Conservation (phyloP, 2,113 vertebrate species). For the Salvator merianae region DNA sequence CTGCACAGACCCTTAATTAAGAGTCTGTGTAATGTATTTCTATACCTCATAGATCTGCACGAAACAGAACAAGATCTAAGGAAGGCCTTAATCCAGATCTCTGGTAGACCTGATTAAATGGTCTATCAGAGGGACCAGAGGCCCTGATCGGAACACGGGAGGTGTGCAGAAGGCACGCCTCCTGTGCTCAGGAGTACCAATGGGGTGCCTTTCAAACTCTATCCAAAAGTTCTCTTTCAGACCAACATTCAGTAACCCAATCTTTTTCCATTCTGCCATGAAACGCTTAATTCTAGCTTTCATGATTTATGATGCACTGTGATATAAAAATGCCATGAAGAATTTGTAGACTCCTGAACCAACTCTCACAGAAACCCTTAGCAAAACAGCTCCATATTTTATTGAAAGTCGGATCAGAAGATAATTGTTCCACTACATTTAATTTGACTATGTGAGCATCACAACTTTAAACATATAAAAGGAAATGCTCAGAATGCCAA, state of each 20-base stretch:
- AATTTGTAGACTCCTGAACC: neutral
- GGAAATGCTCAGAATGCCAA: neutral
- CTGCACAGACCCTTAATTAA: too few relatives aligned
- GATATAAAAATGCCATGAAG: neutral
- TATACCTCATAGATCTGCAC: too few relatives aligned
- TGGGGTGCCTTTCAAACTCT: too few relatives aligned
- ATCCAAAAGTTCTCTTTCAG: neutral
- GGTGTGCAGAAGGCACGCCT: too few relatives aligned
- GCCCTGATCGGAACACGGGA: too few relatives aligned
- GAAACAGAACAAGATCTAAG: too few relatives aligned
- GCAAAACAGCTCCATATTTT: neutral
- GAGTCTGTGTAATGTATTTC: too few relatives aligned
- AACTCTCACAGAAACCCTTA: neutral
- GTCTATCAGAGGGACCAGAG: too few relatives aligned
- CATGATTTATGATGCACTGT: neutral
- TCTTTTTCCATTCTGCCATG: conserved; percentile 15
- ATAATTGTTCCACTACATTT: neutral
- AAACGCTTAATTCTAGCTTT: neutral
- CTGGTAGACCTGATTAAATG: too few relatives aligned
- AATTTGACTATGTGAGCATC: neutral
- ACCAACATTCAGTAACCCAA: neutral
- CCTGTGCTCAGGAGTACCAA: too few relatives aligned
- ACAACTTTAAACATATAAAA: neutral
- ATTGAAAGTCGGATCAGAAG: neutral
- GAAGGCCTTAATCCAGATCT: too few relatives aligned